Base-by-base conservation (phyloP, 2,797 vertebrate species). In the Otolemur crassicaudatus region DNA sequence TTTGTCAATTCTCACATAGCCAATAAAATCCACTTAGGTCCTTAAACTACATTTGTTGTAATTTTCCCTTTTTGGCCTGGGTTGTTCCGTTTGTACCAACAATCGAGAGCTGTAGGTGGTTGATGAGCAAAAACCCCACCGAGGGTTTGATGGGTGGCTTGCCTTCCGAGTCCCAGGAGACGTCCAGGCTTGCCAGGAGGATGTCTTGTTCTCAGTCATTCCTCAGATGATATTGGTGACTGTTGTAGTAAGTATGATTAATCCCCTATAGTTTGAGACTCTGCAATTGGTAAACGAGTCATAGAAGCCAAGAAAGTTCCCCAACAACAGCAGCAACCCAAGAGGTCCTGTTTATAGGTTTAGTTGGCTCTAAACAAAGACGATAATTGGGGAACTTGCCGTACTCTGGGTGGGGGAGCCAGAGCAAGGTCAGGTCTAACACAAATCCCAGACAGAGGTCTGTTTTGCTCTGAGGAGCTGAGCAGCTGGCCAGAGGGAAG, bases 231-330 rank as follows among this genome's bases (percentile, higher is more conserved):
- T 37, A 37, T 37, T 37, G 34, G 34, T 37, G 34, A 37, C 34
- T 37, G 34, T 37, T 37, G 34, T 37, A 37, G 34, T 37, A 37
- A 37, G 34, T 37, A 3, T 37, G 34, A 37, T 37, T 37, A 37
- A 37, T 37, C 34, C 34, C 3, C 34, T 37, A 43, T 29, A 67
- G 22, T 75, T 34, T 31, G 56, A 94, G 56, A 73, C 37, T 90
- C 46, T 87, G 25, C 49, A 76, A 58, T 53, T 81, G 58, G 58
- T 53, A 93, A 72, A 40, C 70, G 87, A 84, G 10, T 77, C 76
- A 56, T 3, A 81, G 85, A 87, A 95, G 53, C 29, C 53, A 77
- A 65, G 73, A 60, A 72, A 93, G 10, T 70, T 95, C 79, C 46
- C 69, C 53, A 96, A 61, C 40, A 67, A 49, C 11, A 72, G 67